Percentiles rank a stretch among this genome's conserved stretches.
Evolutionary conservation across 2,888 invertebrate species (phyloP).

Genomic region (Crossocerus cetratus): DNA sequence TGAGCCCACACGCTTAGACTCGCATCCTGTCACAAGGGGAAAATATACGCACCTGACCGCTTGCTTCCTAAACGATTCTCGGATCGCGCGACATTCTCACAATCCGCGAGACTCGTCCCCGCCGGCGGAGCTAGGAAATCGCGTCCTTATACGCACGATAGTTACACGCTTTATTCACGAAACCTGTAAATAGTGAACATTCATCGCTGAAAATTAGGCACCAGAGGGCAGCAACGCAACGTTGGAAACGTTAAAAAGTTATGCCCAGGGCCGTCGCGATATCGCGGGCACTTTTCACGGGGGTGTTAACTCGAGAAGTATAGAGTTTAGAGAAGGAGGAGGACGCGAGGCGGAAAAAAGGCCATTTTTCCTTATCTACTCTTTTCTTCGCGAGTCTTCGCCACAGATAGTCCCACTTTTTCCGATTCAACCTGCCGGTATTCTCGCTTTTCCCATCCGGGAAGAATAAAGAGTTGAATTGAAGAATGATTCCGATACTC

Average conservation of each 20-base stretch:
- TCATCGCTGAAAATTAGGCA: slow-evolving; percentile 70
- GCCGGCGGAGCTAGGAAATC: slow-evolving; percentile 39
- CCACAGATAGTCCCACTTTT: neutral
- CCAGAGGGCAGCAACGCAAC: slow-evolving; percentile 69
- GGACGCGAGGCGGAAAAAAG: slow-evolving; percentile 22
- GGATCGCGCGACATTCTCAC: slow-evolving; percentile 51
- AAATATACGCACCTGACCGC: slow-evolving; percentile 57
- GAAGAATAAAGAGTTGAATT: neutral
- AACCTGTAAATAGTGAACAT: slow-evolving; percentile 71
- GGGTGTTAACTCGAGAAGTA: slow-evolving; percentile 19
- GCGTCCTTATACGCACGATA: slow-evolving; percentile 50
- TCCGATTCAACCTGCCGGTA: too few species aligned
- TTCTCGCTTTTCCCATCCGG: too few species aligned
- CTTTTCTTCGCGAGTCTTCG: neutral
- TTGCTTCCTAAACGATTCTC: slow-evolving; percentile 51
- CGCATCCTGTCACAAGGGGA: slow-evolving; percentile 49
- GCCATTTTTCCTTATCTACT: slow-evolving; percentile 20
- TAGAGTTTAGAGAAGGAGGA: slow-evolving; percentile 26
- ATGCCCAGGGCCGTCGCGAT: slow-evolving; percentile 65
- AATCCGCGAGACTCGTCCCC: slow-evolving; percentile 41
- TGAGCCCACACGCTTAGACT: slow-evolving; percentile 43
- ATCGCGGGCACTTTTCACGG: slow-evolving; percentile 30
- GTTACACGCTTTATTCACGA: slow-evolving; percentile 61
- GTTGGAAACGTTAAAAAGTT: slow-evolving; percentile 64
- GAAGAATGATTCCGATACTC: neutral